phyloP scores from a whole-genome alignment of 2,888 invertebrate species.

The Spilarctia lutea region DNA sequence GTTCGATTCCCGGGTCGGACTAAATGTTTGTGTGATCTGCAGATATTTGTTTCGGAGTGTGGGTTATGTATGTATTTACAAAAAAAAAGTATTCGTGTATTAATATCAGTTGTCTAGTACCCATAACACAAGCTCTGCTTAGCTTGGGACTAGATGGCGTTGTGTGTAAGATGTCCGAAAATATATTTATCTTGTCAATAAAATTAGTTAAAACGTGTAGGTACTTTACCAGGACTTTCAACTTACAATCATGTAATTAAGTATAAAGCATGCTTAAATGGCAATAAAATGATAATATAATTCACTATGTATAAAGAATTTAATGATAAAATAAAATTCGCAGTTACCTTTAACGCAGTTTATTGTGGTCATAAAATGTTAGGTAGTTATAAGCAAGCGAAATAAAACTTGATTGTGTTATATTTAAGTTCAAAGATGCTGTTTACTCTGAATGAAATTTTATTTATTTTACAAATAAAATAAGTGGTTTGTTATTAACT shows the following conservation, averaged over 20 bases:
- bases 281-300: slow-evolving; percentile 33
- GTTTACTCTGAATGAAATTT: slow-evolving; percentile 4
- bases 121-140: too few species aligned
- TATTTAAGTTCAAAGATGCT: slow-evolving; percentile 16
- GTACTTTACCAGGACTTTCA: background rate
- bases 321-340: slow-evolving; percentile 41
- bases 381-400: slow-evolving; percentile 39
- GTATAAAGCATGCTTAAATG: slow-evolving; percentile 30
- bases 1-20: too few species aligned
- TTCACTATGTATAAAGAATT: slow-evolving; percentile 29
- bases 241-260: slow-evolving; percentile 16
- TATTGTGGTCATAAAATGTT: slow-evolving; percentile 42
- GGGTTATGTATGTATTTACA: too few species aligned
- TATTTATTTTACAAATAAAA: background rate
- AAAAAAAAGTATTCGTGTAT: too few species aligned
- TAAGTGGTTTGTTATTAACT: background rate
- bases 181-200: background rate
- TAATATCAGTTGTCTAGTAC: too few species aligned
- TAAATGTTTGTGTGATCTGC: too few species aligned
- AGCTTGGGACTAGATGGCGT: too few species aligned
- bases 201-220: slow-evolving; percentile 1
- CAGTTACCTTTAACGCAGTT: slow-evolving; percentile 39
- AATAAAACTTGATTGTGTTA: slow-evolving; percentile 25
- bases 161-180: too few species aligned
- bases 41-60: too few species aligned